A percentile compares a stretch with the other conserved stretches of the same genome.
phyloP scores from a whole-genome alignment of 2,113 vertebrate species.

The Notarius quadriscutis region DNA sequence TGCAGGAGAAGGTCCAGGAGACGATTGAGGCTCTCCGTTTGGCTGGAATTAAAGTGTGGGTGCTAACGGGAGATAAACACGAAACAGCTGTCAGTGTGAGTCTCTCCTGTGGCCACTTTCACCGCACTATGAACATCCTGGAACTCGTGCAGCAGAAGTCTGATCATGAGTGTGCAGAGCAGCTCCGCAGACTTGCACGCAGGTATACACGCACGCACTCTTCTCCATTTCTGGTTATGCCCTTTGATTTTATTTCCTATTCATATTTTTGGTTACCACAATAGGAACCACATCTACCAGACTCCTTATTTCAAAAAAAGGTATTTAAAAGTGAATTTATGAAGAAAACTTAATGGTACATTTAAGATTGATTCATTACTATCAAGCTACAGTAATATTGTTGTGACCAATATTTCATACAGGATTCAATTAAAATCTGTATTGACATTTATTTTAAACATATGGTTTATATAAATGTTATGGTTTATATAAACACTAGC shows the following conservation, averaged over 20 bases:
- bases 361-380: not conserved
- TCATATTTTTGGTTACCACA: not conserved
- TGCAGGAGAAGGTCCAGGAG: slow-evolving; percentile 96
- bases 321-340: not conserved
- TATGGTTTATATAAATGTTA: too few relatives aligned
- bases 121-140: slow-evolving; percentile 93
- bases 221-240: too few relatives aligned
- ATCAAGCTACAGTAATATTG: not conserved
- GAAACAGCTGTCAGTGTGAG: slow-evolving; percentile 97
- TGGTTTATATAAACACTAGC: too few relatives aligned
- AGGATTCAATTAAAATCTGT: not conserved
- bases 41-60: slow-evolving; percentile 98
- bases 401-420: not conserved
- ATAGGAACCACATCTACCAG: not conserved
- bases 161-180: slow-evolving; percentile 89
- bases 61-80: slow-evolving; percentile 94
- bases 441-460: not conserved
- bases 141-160: slow-evolving; percentile 90
- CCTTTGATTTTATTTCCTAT: not conserved
- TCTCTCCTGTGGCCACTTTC: slow-evolving; percentile 93
- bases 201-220: slow-evolving; percentile 70
- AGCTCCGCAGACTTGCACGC: slow-evolving; percentile 83
- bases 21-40: slow-evolving; percentile 91
- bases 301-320: not conserved
- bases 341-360: not conserved